phyloP scores from a whole-genome alignment of 2,888 invertebrate genomes.

The Lepidochrysops patricia region DNA sequence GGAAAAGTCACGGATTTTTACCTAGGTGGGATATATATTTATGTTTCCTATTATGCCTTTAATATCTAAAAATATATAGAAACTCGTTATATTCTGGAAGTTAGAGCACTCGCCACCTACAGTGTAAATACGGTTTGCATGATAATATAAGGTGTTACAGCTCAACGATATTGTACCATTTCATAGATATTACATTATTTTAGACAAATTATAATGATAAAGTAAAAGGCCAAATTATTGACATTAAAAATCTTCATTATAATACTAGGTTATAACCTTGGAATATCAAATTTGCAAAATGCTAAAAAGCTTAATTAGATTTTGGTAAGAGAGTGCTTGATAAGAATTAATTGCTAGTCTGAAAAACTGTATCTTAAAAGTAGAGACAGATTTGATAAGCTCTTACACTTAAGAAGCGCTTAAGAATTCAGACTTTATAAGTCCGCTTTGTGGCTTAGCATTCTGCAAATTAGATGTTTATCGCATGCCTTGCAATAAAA shows the following conservation, averaged over 20 bases:
- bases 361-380: not conserved
- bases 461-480: conserved; percentile 6
- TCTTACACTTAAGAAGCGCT: not conserved
- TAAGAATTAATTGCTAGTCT: not conserved
- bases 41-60: no score
- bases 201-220: conserved; percentile 39
- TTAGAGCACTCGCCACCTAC: conserved; percentile 23
- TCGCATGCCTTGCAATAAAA: not conserved
- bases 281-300: conserved; percentile 5
- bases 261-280: not conserved
- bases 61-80: not conserved
- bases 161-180: conserved; percentile 64
- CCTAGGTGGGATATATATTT: no score
- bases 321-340: not conserved
- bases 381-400: not conserved
- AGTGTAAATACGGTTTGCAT: conserved; percentile 65
- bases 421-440: not conserved
- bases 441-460: not conserved
- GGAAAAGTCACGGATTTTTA: no score
- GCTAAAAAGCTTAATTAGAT: not conserved
- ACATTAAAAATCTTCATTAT: conserved; percentile 10
- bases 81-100: no score
- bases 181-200: conserved; percentile 34
- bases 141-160: conserved; percentile 59
- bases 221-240: conserved; percentile 38